Base-by-base conservation (phyloP, 2,888 invertebrate genomes). In the Mythimna impura region DNA sequence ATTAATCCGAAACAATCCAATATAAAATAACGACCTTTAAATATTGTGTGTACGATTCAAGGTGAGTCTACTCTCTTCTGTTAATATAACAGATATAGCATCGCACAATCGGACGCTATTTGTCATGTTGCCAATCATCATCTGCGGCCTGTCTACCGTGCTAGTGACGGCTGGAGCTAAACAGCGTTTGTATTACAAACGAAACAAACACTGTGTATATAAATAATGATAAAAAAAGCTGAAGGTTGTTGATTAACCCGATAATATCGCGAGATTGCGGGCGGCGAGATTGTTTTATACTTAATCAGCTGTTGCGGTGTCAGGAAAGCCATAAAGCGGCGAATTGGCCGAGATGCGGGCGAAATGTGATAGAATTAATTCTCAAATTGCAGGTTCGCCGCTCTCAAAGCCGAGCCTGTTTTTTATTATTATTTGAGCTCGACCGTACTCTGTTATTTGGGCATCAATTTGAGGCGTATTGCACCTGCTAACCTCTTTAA, bases 401-500 rank as follows among this genome's bases (percentile, higher is more conserved):
- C 89, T 88, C 88, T 90, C 90, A 91, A 89, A 90, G 87, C 85
- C 87, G 87, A 81, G 77, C 87, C 83, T 77, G 87, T 90, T 92
- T 91, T 92, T 91, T 91, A 88, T 91, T 91, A 91, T 91, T 91
- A 91, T 91, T 92, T 91, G 88, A 91, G 89, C 88, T 88, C 89
- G 83, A 76, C 82, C 89, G 88, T 89, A 91, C 91, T 88, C 93
- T 94, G 94, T 94, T 94, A 94, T 94, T 94, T 93, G 91, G 90
- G 90, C 92, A 92, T 91, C 91, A 91, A 92, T 94, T 93, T 93
- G 90, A 91, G 90, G 91, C 91, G 90, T 93, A 93, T 91, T 93
- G 91, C 94, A 94, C 94, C 94, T 94, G 94, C 93, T 92, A 93
- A 92, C 93, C 91, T 94, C 91, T 93, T 94, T 94, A 93, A 94